Conservation (phyloP, 2,888 invertebrate genomes). For the Fragum sueziense region DNA sequence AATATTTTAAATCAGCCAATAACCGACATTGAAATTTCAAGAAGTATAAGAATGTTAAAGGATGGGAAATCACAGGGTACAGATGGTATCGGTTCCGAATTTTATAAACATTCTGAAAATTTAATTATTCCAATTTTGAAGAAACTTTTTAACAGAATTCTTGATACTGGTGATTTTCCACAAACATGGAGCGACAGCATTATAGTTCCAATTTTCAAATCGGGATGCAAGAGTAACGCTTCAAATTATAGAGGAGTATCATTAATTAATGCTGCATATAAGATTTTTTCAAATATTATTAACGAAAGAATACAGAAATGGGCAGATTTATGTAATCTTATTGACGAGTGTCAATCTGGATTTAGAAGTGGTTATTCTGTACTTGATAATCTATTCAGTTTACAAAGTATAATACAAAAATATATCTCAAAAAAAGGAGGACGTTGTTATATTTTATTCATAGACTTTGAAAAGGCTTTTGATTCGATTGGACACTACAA, state of each 20-base stretch:
- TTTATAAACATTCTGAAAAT: slow-evolving; percentile 4
- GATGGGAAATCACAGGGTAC: slow-evolving; percentile 9
- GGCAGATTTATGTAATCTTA: neutral
- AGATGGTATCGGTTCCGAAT: slow-evolving; percentile 18
- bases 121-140: neutral
- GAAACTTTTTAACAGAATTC: slow-evolving; percentile 5
- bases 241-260: slow-evolving; percentile 10
- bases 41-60: slow-evolving; percentile 14
- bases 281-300: neutral
- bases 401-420: slow-evolving; percentile 9
- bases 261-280: neutral
- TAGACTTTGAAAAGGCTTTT: slow-evolving; percentile 8
- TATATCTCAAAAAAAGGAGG: neutral
- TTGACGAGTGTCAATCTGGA: slow-evolving; percentile 2
- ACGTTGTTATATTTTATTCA: neutral
- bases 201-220: neutral
- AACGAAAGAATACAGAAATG: neutral
- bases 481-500: neutral
- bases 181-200: slow-evolving; percentile 8
- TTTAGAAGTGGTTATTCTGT: slow-evolving; percentile 6
- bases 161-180: neutral
- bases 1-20: neutral
- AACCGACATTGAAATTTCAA: neutral
- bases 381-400: slow-evolving; percentile 12
- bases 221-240: neutral